Evolutionary conservation across 2,797 vertebrate species (phyloP), one percentile per base, ranked within the genome.

Genomic region (Hafferia zeledoni): DNA sequence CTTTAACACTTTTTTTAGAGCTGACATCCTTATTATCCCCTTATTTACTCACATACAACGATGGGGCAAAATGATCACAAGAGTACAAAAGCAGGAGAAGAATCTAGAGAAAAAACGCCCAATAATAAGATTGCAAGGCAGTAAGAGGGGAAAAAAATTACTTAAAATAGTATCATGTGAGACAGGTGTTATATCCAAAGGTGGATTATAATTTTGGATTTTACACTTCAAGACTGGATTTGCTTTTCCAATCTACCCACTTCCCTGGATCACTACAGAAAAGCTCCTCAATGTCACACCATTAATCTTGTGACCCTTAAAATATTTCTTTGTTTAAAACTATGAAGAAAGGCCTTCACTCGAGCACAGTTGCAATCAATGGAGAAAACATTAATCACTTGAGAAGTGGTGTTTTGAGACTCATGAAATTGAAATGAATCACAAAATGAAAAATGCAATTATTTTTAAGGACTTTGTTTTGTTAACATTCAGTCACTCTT

Each of bases 321-420:
- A 95, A 89, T 7, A 90, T 85, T 90, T 89, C 68, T 95, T 89
- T 91, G 60, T 89, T 93, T 95, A 89, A 92, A 92, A 70, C 37
- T 47, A 19, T 19, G 50, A 80, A 77, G 53, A 77, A n/a, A 37
- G 89, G 88, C 91, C 91, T 97, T 97, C 96, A 61, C 79, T 94
- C 52, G 46, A 94, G 96, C 91, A 81, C 96, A 95, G 94, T 88
- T 95, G 96, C 59, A 80, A 97, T 97, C 97, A 98, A 95, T 96
- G 94, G 94, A 96, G 95, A 97, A 96, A 97, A 96, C 94, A 97
- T 95, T 97, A 97, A 98, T 98, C 98, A 98, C 87, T 93, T 95
- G 88, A 95, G 89, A 97, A 97, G 97, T 93, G 81, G 87, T 97
- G 84, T 97, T 97, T 97, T 92, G 92, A 94, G 97, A 96, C 93